Evolutionary conservation across 2,888 invertebrate species (phyloP), one percentile per base, ranked within the genome.

Genomic region (Cryptocheilus praepositus): DNA sequence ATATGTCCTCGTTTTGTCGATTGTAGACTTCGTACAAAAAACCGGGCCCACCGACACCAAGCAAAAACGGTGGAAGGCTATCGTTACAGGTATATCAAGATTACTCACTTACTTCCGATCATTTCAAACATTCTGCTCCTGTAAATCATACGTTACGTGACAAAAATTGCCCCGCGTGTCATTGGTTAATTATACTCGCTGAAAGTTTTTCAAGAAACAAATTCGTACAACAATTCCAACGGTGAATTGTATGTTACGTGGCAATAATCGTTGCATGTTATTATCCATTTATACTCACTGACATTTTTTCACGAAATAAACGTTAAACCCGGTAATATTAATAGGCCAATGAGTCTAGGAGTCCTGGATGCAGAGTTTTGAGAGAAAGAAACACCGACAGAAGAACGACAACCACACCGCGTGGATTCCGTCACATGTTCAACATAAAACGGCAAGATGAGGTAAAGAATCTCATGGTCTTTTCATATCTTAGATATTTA

Each of bases 21-120:
- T 76, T 73, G 70, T 92, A 94, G 86, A 95, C 94, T 0, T 93
- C 94, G 0, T 96, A 96, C 86, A 95, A 95, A 90, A 93, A 93
- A 82, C 96, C 96, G 0, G 96, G 96, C 0, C 96, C 95, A 54
- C 96, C 96, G 22, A 96, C 96, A 0, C 96, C 96, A 0, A 95
- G 95, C 89, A 96, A 95, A 89, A 93, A 95, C 86, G 95, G 94
- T 13, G 93, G 93, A 0, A 90, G 95, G 71, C 89, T 93, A 8
- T 95, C 95, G 0, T 91, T 93, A 55, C 93, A 93, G 87, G 92
- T 94, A 84, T 56, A 25, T 25, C 25, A 19, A 51, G 11, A n/a
- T 19, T 36, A 11, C 1, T 8, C 13, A 36, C 8, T 36, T 36
- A 11, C 8, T 36, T 36, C 11, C 8, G 1, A 51, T 52, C 25